Conservation (phyloP, 2,113 vertebrate genomes). For the Macaca nemestrina region DNA sequence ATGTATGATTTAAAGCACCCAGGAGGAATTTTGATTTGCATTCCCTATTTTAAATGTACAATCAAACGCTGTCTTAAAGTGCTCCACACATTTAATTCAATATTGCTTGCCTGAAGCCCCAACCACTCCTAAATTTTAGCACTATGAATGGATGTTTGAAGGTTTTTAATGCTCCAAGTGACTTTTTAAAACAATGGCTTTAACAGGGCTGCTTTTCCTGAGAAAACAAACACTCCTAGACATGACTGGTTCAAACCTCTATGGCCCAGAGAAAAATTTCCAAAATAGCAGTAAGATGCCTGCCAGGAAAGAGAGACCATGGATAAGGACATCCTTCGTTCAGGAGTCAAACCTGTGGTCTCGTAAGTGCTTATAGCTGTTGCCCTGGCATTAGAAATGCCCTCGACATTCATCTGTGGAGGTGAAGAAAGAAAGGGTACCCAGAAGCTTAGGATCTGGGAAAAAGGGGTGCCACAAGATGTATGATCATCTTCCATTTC, state of each 20-base stretch:
- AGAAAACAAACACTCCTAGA: constrained; percentile 34
- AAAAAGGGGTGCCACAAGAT: too few relatives aligned
- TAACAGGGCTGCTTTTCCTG: constrained; percentile 26
- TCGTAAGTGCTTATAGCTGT: background rate
- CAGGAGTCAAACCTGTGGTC: background rate
- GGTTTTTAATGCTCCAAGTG: constrained; percentile 48
- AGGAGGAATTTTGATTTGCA: constrained; percentile 74
- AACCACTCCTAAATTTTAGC: constrained; percentile 60
- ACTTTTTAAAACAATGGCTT: constrained; percentile 67
- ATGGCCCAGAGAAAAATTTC: background rate
- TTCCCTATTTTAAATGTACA: constrained; percentile 69
- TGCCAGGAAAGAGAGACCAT: background rate
- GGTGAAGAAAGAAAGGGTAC: background rate
- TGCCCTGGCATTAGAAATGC: background rate
- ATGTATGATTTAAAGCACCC: constrained; percentile 75
- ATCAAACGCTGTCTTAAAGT: constrained; percentile 66
- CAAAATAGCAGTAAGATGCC: background rate
- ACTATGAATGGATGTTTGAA: constrained; percentile 48
- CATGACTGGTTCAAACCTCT: background rate
- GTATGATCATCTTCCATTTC: background rate
- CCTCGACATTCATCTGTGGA: background rate
- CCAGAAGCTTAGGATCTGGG: too few relatives aligned
- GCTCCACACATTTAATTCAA: constrained; percentile 62
- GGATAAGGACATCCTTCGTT: background rate
- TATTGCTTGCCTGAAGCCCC: constrained; percentile 59